phyloP scores from a whole-genome alignment of 2,113 vertebrate genomes.

The Pygoscelis antarcticus region DNA sequence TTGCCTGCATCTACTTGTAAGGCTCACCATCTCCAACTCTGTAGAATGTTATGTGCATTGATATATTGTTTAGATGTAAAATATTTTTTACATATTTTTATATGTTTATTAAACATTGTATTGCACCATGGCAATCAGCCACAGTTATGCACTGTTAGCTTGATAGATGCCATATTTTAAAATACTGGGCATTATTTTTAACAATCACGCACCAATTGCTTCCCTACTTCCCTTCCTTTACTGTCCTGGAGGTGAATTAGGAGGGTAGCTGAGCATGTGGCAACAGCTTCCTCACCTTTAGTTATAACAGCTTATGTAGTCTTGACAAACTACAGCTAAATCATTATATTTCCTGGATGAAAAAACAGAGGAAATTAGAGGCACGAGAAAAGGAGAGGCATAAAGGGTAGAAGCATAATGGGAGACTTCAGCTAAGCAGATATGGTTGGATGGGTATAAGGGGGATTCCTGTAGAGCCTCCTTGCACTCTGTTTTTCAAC shows the following conservation, averaged over 20 bases:
- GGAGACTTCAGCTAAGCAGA: not conserved
- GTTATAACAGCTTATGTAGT: not conserved
- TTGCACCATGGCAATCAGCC: not conserved
- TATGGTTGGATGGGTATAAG: not conserved
- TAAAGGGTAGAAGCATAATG: not conserved
- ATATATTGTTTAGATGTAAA: not conserved
- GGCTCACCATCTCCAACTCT: not conserved
- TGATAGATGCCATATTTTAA: not conserved
- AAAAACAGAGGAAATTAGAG: not conserved
- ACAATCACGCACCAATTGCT: not conserved
- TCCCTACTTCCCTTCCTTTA: not conserved
- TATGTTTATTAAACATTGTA: not conserved
- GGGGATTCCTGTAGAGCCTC: not conserved
- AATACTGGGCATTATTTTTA: not conserved
- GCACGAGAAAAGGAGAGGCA: not conserved
- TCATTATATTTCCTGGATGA: not conserved
- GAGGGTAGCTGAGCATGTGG: not conserved
- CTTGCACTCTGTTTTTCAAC: not conserved
- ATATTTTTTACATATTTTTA: not conserved
- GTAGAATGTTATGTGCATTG: not conserved
- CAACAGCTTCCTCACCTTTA: not conserved
- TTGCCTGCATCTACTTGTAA: not conserved
- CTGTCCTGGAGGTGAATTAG: not conserved
- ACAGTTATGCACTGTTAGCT: not conserved
- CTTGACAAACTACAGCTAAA: not conserved